Conservation (phyloP, 2,888 invertebrate species). For the Agrochola circellaris region DNA sequence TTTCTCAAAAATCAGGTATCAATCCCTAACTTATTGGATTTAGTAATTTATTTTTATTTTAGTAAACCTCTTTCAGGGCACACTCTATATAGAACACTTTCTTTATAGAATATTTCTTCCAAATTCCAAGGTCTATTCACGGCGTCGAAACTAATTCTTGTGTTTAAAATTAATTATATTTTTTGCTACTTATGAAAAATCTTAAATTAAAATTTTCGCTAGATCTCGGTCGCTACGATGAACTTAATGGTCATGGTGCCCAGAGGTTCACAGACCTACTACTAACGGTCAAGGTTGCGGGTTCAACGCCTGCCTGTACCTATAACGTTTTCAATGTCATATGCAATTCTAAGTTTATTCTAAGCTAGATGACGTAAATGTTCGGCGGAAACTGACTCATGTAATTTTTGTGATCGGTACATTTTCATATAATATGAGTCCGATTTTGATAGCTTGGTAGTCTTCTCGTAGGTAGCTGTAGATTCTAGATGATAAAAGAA, state of each 20-base stretch:
- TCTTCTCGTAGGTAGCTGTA: neutral
- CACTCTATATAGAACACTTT: too few relatives aligned
- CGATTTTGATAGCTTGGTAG: neutral
- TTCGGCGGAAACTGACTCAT: slow-evolving; percentile 14
- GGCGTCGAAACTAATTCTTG: neutral
- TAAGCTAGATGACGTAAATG: slow-evolving; percentile 39
- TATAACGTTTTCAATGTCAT: slow-evolving; percentile 44
- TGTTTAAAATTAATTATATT: neutral
- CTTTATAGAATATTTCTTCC: neutral
- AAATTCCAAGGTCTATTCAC: neutral
- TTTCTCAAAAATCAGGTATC: neutral
- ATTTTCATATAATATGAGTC: neutral
- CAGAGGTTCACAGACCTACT: slow-evolving; percentile 32
- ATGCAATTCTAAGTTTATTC: slow-evolving; percentile 22
- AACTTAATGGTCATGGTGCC: slow-evolving; percentile 9
- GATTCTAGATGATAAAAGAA: neutral
- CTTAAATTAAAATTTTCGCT: neutral
- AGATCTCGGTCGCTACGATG: slow-evolving; percentile 6
- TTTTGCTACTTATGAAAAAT: neutral
- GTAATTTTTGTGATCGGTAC: neutral
- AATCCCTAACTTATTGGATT: neutral
- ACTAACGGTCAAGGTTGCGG: slow-evolving; percentile 41
- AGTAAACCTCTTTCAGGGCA: neutral
- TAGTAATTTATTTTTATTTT: too few relatives aligned
- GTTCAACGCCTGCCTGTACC: slow-evolving; percentile 50